Evolutionary conservation across 2,797 vertebrate genomes (phyloP).

Genomic region (Streptopelia turtur): DNA sequence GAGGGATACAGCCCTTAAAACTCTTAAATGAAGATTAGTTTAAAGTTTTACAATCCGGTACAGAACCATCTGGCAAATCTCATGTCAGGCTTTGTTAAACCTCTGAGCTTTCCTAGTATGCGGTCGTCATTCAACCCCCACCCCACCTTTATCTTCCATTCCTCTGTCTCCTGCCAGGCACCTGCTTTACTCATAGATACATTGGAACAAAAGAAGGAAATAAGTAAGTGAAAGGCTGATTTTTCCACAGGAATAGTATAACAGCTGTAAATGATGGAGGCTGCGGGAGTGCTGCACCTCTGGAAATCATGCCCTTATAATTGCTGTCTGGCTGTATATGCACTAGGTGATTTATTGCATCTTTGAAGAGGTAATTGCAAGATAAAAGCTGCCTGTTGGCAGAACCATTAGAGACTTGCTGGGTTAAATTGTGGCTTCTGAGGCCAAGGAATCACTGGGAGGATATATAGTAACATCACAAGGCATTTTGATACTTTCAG

Average conservation of each 20-base stretch:
- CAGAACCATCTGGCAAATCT: slow-evolving; percentile 79
- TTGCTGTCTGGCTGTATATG: slow-evolving; percentile 12
- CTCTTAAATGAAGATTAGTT: slow-evolving; percentile 83
- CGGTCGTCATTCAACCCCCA: not conserved
- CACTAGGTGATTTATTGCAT: not conserved
- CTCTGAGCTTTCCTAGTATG: slow-evolving; percentile 44
- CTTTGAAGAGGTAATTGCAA: slow-evolving; percentile 11
- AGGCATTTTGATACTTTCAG: not conserved
- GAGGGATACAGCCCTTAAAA: slow-evolving; percentile 80
- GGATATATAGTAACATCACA: not conserved
- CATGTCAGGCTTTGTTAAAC: slow-evolving; percentile 74
- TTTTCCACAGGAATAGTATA: not conserved
- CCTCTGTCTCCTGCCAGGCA: not conserved
- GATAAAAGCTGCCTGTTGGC: slow-evolving; percentile 29
- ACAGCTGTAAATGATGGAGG: not conserved
- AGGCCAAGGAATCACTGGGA: not conserved
- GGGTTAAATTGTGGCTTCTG: not conserved
- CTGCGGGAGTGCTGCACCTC: not conserved
- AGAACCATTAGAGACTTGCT: not conserved
- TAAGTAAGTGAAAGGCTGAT: not conserved
- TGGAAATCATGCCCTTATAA: not conserved
- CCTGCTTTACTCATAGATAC: not conserved
- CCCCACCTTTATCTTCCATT: not conserved
- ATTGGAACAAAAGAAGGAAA: not conserved
- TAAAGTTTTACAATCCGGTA: slow-evolving; percentile 79